Conservation (phyloP, 2,113 vertebrate genomes). For the Pagrus major region DNA sequence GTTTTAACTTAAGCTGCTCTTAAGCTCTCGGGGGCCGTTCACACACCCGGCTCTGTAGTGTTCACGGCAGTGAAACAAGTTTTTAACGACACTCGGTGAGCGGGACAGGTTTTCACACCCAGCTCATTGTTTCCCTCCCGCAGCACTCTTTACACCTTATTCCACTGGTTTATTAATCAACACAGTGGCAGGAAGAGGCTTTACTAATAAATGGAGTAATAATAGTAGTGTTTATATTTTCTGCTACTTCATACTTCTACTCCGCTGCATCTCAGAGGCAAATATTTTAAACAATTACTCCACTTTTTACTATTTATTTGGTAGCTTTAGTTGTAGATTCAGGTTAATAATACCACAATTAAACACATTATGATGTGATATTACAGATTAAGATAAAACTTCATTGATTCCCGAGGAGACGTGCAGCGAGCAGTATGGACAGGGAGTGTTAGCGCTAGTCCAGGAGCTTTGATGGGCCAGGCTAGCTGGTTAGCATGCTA, state of each 20-base stretch:
- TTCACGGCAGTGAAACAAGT: neutral
- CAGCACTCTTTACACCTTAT: too few relatives aligned
- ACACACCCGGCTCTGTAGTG: neutral
- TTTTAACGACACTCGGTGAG: neutral
- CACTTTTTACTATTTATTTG: too few relatives aligned
- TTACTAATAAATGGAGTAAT: neutral
- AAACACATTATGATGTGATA: neutral
- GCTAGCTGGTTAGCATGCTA: too few relatives aligned
- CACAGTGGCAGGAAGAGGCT: neutral
- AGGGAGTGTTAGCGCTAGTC: too few relatives aligned
- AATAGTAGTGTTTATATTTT: neutral
- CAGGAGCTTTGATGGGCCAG: too few relatives aligned
- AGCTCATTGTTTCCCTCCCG: neutral
- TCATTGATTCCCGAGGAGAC: neutral
- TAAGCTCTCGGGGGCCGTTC: neutral
- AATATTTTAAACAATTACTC: too few relatives aligned
- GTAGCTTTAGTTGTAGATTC: too few relatives aligned
- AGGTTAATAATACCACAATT: neutral
- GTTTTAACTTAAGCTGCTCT: neutral
- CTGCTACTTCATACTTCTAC: neutral
- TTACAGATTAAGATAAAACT: neutral
- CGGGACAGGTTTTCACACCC: slow-evolving; percentile 6
- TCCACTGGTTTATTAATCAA: neutral
- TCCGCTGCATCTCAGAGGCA: too few relatives aligned
- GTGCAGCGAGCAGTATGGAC: too few relatives aligned